Conservation (phyloP, 2,113 vertebrate species). For the Gulo gulo region DNA sequence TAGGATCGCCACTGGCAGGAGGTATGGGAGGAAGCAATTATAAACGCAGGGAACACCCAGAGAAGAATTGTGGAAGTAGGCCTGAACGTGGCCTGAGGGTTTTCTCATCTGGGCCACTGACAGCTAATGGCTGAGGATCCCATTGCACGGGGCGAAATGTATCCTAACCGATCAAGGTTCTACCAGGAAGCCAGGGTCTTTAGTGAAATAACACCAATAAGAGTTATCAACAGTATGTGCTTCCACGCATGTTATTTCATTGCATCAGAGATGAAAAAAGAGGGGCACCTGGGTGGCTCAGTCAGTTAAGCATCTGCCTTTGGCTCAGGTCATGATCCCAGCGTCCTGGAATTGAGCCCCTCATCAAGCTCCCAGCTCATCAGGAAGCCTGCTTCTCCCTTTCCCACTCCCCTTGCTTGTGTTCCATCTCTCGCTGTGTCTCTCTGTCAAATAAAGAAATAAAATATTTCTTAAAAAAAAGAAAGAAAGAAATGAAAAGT, state of each 20-base stretch:
- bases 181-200: neutral
- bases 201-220: neutral
- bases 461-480: too few species aligned
- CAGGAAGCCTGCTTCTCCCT: too few species aligned
- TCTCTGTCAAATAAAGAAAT: too few species aligned
- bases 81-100: neutral
- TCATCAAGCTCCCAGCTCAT: too few species aligned
- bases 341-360: too few species aligned
- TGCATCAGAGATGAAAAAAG: neutral
- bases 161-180: neutral
- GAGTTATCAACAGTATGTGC: neutral
- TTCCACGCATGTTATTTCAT: neutral
- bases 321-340: too few species aligned
- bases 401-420: too few species aligned
- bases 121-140: neutral
- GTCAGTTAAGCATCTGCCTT: too few species aligned
- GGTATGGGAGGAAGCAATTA: neutral
- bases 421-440: too few species aligned
- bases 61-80: neutral
- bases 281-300: too few species aligned
- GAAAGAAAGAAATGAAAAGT: neutral
- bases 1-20: neutral
- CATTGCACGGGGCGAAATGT: neutral
- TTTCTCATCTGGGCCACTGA: neutral
- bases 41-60: neutral